A percentile compares a stretch with the other conserved stretches of the same genome.
Conservation (phyloP, 2,113 vertebrate species). For the Tupaia chinensis region DNA sequence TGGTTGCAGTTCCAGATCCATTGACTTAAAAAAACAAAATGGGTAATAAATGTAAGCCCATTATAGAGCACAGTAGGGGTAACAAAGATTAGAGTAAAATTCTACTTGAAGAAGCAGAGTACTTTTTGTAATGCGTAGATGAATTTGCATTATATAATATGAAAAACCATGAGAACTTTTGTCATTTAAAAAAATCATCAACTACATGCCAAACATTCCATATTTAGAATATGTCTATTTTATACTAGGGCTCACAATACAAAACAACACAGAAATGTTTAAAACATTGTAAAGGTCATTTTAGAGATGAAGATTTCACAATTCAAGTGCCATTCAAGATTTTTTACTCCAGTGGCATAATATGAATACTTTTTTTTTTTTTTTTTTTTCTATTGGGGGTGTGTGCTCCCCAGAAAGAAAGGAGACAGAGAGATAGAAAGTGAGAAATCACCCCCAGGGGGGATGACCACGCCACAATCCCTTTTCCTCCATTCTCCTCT, state of each 20-base stretch:
- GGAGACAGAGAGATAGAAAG: too few relatives aligned
- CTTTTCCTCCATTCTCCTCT: too few relatives aligned
- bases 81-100: slow-evolving; percentile 79
- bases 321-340: background rate
- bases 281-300: background rate
- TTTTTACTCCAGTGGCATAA: background rate
- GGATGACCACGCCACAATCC: too few relatives aligned
- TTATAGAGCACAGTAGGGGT: slow-evolving; percentile 86
- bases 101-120: slow-evolving; percentile 80
- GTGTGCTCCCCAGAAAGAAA: too few relatives aligned
- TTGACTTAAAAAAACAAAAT: too few relatives aligned
- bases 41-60: slow-evolving; percentile 80
- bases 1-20: too few relatives aligned
- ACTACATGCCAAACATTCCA: slow-evolving; percentile 77
- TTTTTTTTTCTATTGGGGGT: too few relatives aligned
- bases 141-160: slow-evolving; percentile 78
- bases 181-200: slow-evolving; percentile 70
- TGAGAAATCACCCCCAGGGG: too few relatives aligned
- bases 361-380: too few relatives aligned
- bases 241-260: background rate
- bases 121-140: slow-evolving; percentile 80
- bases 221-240: slow-evolving; percentile 46
- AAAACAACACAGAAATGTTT: slow-evolving; percentile 14
- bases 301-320: slow-evolving; percentile 18
- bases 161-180: slow-evolving; percentile 70